These are phyloP conservation scores for Triplophysa bombifrons DNA, from an alignment of 2,797 vertebrate genomes.

Conservation along the genomic window DNA sequence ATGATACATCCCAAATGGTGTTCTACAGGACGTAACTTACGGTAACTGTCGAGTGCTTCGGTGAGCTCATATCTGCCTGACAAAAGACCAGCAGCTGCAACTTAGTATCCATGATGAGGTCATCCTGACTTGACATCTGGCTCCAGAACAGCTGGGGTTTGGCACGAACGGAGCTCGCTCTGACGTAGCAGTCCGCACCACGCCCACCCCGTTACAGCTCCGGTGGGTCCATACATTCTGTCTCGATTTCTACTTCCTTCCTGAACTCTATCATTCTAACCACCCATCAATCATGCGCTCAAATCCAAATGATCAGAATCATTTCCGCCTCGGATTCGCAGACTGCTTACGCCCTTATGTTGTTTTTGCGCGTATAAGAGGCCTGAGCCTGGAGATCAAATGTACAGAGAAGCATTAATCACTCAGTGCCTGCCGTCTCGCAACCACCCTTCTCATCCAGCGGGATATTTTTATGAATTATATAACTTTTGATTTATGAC, in stretches of 20 bases:
- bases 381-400: constrained; percentile 47
- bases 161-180: constrained; percentile 10
- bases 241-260: constrained; percentile 19
- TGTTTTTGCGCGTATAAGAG: constrained; percentile 40
- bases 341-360: constrained; percentile 34
- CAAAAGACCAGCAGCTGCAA: constrained; percentile 39
- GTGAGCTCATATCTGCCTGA: constrained; percentile 20
- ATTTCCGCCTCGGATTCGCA: constrained; percentile 49
- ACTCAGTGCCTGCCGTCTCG: constrained; percentile 38
- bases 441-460: constrained; percentile 43
- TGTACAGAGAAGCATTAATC: constrained; percentile 52
- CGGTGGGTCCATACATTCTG: constrained; percentile 3
- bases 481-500: constrained; percentile 52
- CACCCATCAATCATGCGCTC: constrained; percentile 49
- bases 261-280: constrained; percentile 42
- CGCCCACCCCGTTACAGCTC: constrained; percentile 6
- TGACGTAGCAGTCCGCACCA: constrained; percentile 32
- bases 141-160: constrained; percentile 39
- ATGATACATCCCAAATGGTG: constrained; percentile 29
- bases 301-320: constrained; percentile 48
- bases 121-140: constrained; percentile 44
- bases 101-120: constrained; percentile 28
- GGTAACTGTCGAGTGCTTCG: neutral
- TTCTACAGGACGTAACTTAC: constrained; percentile 24
- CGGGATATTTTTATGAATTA: constrained; percentile 50